These are phyloP conservation scores for Amphiprion ocellaris DNA, from an alignment of 2,113 vertebrate genomes.

Conservation along the genomic window DNA sequence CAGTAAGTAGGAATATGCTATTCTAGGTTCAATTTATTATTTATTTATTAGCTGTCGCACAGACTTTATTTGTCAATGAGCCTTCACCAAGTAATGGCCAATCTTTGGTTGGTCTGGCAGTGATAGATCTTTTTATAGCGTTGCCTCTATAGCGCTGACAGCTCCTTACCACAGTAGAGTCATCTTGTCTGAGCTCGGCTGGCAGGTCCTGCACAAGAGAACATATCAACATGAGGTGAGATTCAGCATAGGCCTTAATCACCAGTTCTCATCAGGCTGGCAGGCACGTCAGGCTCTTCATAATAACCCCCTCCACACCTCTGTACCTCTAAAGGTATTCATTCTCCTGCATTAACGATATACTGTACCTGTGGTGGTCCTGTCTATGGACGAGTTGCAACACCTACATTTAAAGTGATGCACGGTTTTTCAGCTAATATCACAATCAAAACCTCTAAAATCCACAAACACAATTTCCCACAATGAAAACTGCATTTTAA, in stretches of 20 bases:
- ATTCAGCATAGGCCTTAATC: conserved; percentile 60
- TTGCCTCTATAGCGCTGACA: conserved; percentile 58
- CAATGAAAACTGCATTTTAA: neutral
- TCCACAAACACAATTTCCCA: neutral
- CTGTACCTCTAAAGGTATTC: conserved; percentile 23
- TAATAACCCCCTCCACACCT: conserved; percentile 29
- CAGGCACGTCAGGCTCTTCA: conserved; percentile 48
- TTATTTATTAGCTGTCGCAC: conserved; percentile 22
- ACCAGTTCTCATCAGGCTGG: conserved; percentile 63
- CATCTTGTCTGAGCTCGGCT: conserved; percentile 58
- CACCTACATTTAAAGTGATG: neutral
- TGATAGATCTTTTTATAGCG: conserved; percentile 73
- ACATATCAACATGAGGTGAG: conserved; percentile 62
- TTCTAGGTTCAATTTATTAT: neutral
- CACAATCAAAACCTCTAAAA: neutral
- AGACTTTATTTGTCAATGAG: conserved; percentile 48
- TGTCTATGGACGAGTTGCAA: neutral
- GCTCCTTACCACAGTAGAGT: conserved; percentile 64
- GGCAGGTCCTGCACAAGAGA: conserved; percentile 63
- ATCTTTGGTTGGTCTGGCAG: conserved; percentile 44
- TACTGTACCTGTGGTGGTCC: neutral
- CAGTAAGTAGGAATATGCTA: neutral
- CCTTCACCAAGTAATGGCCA: conserved; percentile 38
- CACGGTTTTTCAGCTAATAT: neutral
- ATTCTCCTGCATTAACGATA: conserved; percentile 26